Base-by-base conservation (phyloP, 2,797 vertebrate genomes). In the Coregonus ussuriensis region DNA sequence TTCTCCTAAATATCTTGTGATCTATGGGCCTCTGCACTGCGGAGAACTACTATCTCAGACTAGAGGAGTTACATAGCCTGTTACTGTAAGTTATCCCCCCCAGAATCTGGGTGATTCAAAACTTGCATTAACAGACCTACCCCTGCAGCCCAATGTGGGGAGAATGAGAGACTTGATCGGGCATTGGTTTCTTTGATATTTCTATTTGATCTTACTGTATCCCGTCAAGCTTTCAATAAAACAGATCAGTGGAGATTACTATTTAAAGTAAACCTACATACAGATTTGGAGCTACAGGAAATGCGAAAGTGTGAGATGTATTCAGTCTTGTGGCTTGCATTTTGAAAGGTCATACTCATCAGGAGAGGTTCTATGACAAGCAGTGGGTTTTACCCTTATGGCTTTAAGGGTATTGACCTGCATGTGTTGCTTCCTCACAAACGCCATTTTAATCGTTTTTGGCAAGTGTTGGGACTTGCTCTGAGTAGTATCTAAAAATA, bases 131-230 rank as follows among this genome's bases (percentile, higher is more conserved):
- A 41, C 72, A 37, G 35, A 65, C 54, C 16, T 82, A 84, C 1
- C 87, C 88, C 90, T 90, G 82, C 53, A 54, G 80, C 35, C 74
- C 85, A 74, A 65, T 52, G 7, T 52, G 7, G 31, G n/a, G 53
- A 54, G 54, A 6, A 51, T 80, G 75, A 79, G 65, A 79, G 7
- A 67, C 74, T 41, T 33, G 31, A 72, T 71, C 15, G 4, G 33
- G 21, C 1, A 4, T 14, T 56, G 29, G 13, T 31, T 13, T 14
- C 52, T 72, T 4, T 72, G 6, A 35, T 70, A n/a, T 31, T 25
- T 15, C 47, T 16, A 53, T 6, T 21, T 2, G 7, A 33, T 31
- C 33, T 37, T 16, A 68, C 33, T 33, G 31, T 15, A 68, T 41
- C 29, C 33, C 66, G 15, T 37, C 33, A 68, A 21, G 59, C 15